Conservation (phyloP, 2,888 invertebrate genomes). For the Trissoscelio sp. region DNA sequence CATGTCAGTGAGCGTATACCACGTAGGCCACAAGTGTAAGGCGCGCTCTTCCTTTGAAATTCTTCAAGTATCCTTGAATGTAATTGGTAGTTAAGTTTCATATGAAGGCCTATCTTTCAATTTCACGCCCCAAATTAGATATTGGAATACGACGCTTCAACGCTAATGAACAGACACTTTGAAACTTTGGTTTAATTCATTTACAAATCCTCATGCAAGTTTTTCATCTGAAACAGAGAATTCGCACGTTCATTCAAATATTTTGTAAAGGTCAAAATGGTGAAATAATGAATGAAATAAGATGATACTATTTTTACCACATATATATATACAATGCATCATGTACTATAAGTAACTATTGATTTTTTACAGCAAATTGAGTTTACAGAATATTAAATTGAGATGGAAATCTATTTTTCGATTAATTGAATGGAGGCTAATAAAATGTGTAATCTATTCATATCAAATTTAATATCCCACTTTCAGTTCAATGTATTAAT, state of each 20-base stretch:
- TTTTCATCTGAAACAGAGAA: conserved; percentile 12
- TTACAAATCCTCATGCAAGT: conserved; percentile 32
- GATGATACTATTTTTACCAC: no score
- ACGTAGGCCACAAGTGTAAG: conserved; percentile 33
- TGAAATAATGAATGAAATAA: background rate
- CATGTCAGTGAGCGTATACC: conserved; percentile 14
- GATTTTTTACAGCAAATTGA: no score
- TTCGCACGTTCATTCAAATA: conserved; percentile 10
- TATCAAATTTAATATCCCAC: background rate
- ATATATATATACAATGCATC: no score
- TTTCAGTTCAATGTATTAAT: background rate
- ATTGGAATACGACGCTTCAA: conserved; percentile 78
- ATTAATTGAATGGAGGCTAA: background rate
- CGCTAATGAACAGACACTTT: conserved; percentile 81
- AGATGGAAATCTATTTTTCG: background rate
- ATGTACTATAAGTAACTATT: no score
- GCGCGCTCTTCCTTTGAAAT: conserved; percentile 69
- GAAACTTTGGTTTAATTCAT: conserved; percentile 77
- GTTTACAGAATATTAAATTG: no score
- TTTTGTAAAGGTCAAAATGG: background rate
- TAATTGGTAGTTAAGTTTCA: conserved; percentile 71
- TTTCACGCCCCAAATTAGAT: conserved; percentile 76
- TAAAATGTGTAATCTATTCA: background rate
- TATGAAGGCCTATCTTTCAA: conserved; percentile 70
- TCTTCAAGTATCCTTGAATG: conserved; percentile 77